Base-by-base conservation (phyloP, 2,888 invertebrate species). In the Catocala fraxini region DNA sequence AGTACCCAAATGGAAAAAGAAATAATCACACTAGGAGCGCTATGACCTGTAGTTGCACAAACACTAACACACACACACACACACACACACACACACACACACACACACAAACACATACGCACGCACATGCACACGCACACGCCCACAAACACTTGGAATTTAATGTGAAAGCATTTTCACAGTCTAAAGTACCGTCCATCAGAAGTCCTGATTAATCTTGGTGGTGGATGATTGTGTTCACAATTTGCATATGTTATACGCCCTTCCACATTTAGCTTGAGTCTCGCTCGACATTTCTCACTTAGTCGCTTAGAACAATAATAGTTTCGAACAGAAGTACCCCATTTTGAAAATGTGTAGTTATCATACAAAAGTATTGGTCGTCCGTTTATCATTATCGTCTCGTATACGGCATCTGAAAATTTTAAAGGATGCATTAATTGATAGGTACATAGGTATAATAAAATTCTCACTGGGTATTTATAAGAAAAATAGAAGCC, bases 191-290 rank as follows among this genome's bases (percentile, higher is more conserved):
- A 47, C n/a, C 41, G 15, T 25, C 66, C 66, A 58, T 61, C 61
- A 46, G 13, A 5, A 6, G 51, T 43, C 12, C 54, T 49, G 7
- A 55, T 5, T 39, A 59, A 25, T 10, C n/a, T 33, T 25, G 59
- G 59, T 6, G 64, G 59, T 41, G 59, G 65, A 53, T 87, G 86
- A 53, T 81, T 86, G 56, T 89, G 87, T 12, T 54, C 34, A 1
- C n/a, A 12, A 13, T 15, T 0, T 73, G 61, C 56, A 4, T 15
- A 51, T 5, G 57, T 61, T 3, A 79, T 64, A 7, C 51, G 57
- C 10, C 68, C 69, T 10, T 71, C 39, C 6, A 68, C 61, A 42
- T 71, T 62, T 4, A 78, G 51, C 6, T 2, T 63, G 0, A 77
- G 39, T 54, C 59, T 65, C 10, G 69, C 77, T 53, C 49, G 52